These are phyloP conservation scores for Tragulus kanchil DNA, from an alignment of 2,113 vertebrate species.

Conservation along the genomic window DNA sequence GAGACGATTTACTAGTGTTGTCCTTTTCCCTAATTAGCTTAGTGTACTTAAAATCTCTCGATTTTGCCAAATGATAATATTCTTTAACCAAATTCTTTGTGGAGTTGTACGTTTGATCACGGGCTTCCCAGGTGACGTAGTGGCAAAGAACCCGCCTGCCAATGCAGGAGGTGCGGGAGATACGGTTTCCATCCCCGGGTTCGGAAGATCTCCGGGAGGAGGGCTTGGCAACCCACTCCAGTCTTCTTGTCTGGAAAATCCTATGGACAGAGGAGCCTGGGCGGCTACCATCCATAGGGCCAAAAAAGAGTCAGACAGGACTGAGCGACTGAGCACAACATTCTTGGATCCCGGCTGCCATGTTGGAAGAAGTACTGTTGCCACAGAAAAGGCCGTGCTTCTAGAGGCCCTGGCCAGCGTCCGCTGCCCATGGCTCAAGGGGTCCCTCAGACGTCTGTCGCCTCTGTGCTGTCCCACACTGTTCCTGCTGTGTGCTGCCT, in stretches of 20 bases:
- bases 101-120: background rate
- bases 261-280: background rate
- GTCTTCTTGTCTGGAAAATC: background rate
- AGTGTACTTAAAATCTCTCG: background rate
- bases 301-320: background rate
- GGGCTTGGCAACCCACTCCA: background rate
- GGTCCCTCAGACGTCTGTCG: background rate
- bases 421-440: fast-evolving
- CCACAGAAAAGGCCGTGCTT: background rate
- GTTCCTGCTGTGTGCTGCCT: background rate
- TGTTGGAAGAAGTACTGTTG: background rate
- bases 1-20: background rate
- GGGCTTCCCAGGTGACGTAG: background rate
- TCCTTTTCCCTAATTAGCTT: background rate
- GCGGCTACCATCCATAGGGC: background rate
- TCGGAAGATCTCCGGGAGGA: background rate
- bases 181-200: background rate
- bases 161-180: background rate
- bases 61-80: background rate
- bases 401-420: background rate
- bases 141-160: background rate
- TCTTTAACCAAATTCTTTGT: background rate
- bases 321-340: background rate
- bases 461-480: background rate
- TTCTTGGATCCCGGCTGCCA: background rate